phyloP scores from a whole-genome alignment of 2,888 invertebrate genomes.

The Cheiracanthium punctorium region DNA sequence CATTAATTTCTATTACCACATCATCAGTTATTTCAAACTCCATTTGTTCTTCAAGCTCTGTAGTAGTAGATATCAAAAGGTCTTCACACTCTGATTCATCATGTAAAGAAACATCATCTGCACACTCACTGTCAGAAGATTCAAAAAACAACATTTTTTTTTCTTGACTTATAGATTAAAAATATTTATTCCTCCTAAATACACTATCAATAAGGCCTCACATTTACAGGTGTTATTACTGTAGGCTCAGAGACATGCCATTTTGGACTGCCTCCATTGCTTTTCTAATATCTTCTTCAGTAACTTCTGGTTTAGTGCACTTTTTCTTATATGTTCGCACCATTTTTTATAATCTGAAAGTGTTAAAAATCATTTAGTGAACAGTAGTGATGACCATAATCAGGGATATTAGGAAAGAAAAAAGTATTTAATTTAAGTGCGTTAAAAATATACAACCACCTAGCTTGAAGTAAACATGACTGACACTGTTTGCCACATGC shows the following conservation, averaged over 20 bases:
- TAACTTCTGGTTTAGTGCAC: conserved; percentile 9
- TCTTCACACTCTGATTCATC: conserved; percentile 1
- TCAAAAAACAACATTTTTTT: not conserved
- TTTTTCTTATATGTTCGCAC: not conserved
- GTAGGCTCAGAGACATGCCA: not conserved
- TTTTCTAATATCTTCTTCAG: conserved; percentile 5
- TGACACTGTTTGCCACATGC: too few species aligned
- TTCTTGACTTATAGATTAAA: too few species aligned
- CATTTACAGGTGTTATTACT: not conserved
- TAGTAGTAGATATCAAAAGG: not conserved
- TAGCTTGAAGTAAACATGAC: too few species aligned
- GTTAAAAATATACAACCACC: too few species aligned
- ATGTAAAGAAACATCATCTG: not conserved
- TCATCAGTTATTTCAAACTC: conserved; percentile 10
- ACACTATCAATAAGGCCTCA: conserved; percentile 9
- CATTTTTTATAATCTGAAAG: conserved; percentile 1
- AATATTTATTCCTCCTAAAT: too few species aligned
- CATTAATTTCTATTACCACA: not conserved
- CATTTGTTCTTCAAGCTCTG: not conserved
- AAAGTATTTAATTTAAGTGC: too few species aligned
- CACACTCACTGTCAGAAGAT: conserved; percentile 7
- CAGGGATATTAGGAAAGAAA: too few species aligned
- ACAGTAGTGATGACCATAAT: too few species aligned
- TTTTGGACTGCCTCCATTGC: not conserved
- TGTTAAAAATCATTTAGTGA: too few species aligned